phyloP scores from a whole-genome alignment of 1,140 invertebrate genomes.

The Nixonia krombeini region DNA sequence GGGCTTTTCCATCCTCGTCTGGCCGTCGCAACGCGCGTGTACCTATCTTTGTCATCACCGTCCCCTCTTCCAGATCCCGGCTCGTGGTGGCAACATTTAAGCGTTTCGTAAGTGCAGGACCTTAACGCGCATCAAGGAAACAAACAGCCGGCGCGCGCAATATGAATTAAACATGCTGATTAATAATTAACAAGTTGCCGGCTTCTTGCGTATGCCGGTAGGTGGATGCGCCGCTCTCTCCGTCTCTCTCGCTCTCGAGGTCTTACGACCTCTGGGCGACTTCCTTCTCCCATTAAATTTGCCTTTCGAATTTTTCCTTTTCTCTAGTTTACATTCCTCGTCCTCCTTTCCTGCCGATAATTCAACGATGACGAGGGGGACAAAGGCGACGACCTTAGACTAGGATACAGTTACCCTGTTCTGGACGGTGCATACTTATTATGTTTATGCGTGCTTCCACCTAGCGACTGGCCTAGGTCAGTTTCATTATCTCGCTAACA shows the following conservation, averaged over 20 bases:
- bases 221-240: constrained; percentile 24
- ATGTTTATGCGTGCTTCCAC: constrained; percentile 13
- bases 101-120: constrained; percentile 54
- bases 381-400: constrained; percentile 6
- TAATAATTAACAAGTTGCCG: constrained; percentile 68
- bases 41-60: not conserved
- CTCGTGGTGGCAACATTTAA: constrained; percentile 52
- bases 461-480: constrained; percentile 57
- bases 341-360: not conserved
- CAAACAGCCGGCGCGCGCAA: constrained; percentile 64
- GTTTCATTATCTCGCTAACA: constrained; percentile 61
- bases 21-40: not conserved
- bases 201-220: constrained; percentile 46
- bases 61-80: constrained; percentile 2
- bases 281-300: constrained; percentile 20
- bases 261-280: constrained; percentile 8
- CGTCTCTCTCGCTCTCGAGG: constrained; percentile 1
- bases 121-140: constrained; percentile 67
- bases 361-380: not conserved
- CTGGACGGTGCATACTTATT: constrained; percentile 11
- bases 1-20: not conserved
- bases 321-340: constrained; percentile 17
- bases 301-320: constrained; percentile 9
- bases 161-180: constrained; percentile 71
- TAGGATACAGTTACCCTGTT: constrained; percentile 11